Base-by-base conservation (phyloP, 2,888 invertebrate genomes). In the Euspilapteryx auroguttella region DNA sequence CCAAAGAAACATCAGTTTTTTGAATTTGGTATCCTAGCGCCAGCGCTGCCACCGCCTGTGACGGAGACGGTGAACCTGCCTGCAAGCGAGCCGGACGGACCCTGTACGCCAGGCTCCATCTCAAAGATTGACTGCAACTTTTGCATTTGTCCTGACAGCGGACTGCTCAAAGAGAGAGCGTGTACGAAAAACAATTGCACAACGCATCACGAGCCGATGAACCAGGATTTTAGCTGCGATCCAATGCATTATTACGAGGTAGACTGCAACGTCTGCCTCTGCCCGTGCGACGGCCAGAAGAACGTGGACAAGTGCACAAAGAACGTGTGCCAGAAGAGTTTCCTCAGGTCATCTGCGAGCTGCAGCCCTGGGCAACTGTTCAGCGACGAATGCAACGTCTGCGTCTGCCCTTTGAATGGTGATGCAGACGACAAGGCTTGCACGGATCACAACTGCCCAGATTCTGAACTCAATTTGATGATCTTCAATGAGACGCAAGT, bases 221-320 rank as follows among this genome's bases (percentile, higher is more conserved):
- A 0, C 14, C 34, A 3, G 1, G 49, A 49, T 11, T 51, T 66
- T 7, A 34, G 37, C 3, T 73, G 75, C 21, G 65, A 68, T 14
- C 73, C 73, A 0, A 41, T 62, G 10, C 37, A 47, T 2, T 73
- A 73, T 30, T 73, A 64, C 26, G 50, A 49, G 27, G 66, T 71
- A 0, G 75, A 73, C 28, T 75, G 75, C 31, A 75, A 75, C 24
- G 49, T 59, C 9, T 75, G 75, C 38, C 55, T 46, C 21, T 75
- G 75, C 29, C 59, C 61, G 1, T 37, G 36, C 4, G 57, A 62
- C 28, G 75, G 75, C 1, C 30, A 61, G 1, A 71, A 71, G 37
- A 71, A 73, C 31, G 49, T 73, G 0, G 55, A 49, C 1, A 61
- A 54, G 35, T 80, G 80, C 36, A 71, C 76, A 0, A 61, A 64